Evolutionary conservation across 2,888 invertebrate genomes (phyloP).

Genomic region (Spicauda simplicius): DNA sequence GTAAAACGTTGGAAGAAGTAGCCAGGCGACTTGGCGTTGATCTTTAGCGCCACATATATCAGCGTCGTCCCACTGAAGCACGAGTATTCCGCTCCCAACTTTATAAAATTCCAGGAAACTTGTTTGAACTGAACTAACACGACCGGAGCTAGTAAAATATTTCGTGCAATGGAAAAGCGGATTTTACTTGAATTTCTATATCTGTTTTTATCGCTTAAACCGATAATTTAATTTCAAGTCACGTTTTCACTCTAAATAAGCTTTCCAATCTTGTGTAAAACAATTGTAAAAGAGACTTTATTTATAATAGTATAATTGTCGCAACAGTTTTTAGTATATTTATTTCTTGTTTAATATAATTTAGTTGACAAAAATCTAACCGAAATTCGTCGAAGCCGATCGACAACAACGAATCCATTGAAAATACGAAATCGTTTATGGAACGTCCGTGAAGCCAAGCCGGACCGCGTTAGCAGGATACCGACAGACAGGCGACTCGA

Average conservation of each 20-base stretch:
- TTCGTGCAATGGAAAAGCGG: not conserved
- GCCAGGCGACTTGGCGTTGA: not conserved
- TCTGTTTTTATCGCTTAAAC: not conserved
- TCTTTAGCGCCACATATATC: constrained; percentile 4
- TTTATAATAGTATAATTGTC: too few relatives aligned
- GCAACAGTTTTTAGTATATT: too few relatives aligned
- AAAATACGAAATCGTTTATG: not conserved
- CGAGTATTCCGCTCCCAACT: not conserved
- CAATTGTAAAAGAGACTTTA: too few relatives aligned
- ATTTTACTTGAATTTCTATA: not conserved
- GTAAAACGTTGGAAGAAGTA: not conserved
- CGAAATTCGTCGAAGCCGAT: too few relatives aligned
- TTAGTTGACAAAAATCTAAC: too few relatives aligned
- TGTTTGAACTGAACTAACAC: constrained; percentile 8
- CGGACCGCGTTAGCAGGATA: constrained; percentile 6
- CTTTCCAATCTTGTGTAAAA: too few relatives aligned
- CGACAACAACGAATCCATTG: not conserved
- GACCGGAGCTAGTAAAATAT: not conserved
- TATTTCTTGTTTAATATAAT: too few relatives aligned
- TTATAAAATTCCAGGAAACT: constrained; percentile 9
- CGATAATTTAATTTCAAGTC: not conserved
- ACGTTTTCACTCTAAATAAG: too few relatives aligned
- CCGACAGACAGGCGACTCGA: constrained; percentile 11
- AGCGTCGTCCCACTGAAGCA: constrained; percentile 11
- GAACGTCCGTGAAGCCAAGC: not conserved